Conservation (phyloP, 2,797 vertebrate genomes). For the Pseudopleuronectes americanus region DNA sequence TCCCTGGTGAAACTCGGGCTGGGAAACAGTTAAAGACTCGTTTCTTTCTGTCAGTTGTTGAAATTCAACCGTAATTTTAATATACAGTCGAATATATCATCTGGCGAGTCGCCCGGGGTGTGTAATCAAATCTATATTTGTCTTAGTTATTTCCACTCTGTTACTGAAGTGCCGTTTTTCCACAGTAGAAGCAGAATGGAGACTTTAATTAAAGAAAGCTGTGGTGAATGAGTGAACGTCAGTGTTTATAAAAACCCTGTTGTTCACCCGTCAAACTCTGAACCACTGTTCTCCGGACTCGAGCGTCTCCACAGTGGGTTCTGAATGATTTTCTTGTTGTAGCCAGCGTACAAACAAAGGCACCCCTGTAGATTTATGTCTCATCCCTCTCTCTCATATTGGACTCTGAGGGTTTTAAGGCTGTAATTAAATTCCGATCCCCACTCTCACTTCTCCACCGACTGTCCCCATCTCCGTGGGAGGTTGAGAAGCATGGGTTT, state of each 20-base stretch:
- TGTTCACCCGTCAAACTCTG: conserved; percentile 76
- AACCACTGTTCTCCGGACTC: conserved; percentile 64
- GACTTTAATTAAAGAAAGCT: conserved; percentile 78
- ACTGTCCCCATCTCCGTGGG: conserved; percentile 82
- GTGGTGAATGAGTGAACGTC: conserved; percentile 66
- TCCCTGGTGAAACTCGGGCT: conserved; percentile 21
- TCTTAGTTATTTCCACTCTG: conserved; percentile 57
- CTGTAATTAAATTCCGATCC: conserved; percentile 86
- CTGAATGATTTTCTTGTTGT: conserved; percentile 78
- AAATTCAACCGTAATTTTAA: conserved; percentile 52
- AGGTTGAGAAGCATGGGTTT: conserved; percentile 82
- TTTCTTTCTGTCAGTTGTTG: conserved; percentile 55
- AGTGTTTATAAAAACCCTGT: conserved; percentile 62
- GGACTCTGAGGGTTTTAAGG: conserved; percentile 81
- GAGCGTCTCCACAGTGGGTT: conserved; percentile 72
- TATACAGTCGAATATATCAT: conserved; percentile 41
- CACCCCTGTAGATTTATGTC: conserved; percentile 80
- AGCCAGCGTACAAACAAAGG: conserved; percentile 82
- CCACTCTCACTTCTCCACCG: conserved; percentile 79
- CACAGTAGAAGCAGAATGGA: conserved; percentile 58
- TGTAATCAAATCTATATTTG: conserved; percentile 69
- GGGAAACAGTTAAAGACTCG: conserved; percentile 45
- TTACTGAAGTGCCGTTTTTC: conserved; percentile 59
- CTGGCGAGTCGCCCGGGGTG: conserved; percentile 31
- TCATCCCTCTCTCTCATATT: conserved; percentile 84